A percentile compares a stretch with the other conserved stretches of the same genome.
These are phyloP conservation scores for Coleophora deauratella DNA, from an alignment of 2,888 invertebrate species.

Conservation along the genomic window DNA sequence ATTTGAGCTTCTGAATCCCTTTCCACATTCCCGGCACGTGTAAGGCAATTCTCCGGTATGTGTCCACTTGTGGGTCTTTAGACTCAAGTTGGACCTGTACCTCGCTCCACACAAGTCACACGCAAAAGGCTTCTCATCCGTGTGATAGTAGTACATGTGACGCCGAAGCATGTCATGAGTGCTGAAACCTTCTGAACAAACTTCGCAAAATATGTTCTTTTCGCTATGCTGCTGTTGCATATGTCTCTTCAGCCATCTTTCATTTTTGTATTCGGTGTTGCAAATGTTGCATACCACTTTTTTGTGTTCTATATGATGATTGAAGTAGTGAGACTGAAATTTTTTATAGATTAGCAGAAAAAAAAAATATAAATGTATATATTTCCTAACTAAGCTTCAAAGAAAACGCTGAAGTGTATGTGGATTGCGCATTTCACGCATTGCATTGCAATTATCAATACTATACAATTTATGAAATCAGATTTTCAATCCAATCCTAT, in stretches of 20 bases:
- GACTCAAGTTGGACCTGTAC: background rate
- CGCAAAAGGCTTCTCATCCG: background rate
- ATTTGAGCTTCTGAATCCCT: too few species aligned
- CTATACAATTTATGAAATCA: too few species aligned
- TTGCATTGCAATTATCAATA: too few species aligned
- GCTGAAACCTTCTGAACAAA: slow-evolving; percentile 32
- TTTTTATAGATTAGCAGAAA: too few species aligned
- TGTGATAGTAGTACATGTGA: slow-evolving; percentile 36
- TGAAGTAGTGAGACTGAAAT: background rate
- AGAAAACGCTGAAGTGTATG: too few species aligned
- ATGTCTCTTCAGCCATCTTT: slow-evolving; percentile 24
- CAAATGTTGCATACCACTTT: slow-evolving; percentile 33
- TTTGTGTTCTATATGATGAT: background rate
- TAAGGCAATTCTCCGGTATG: background rate
- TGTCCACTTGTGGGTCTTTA: background rate
- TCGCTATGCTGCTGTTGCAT: slow-evolving; percentile 19
- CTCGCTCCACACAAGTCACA: background rate
- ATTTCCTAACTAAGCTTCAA: too few species aligned
- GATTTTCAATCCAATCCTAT: too few species aligned
- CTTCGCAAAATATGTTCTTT: slow-evolving; percentile 29
- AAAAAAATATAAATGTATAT: too few species aligned
- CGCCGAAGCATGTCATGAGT: slow-evolving; percentile 18
- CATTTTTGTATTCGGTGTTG: slow-evolving; percentile 33
- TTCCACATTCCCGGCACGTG: too few species aligned
- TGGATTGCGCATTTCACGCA: too few species aligned